Base-by-base conservation (phyloP, 2,797 vertebrate species). In the Bradypus variegatus region DNA sequence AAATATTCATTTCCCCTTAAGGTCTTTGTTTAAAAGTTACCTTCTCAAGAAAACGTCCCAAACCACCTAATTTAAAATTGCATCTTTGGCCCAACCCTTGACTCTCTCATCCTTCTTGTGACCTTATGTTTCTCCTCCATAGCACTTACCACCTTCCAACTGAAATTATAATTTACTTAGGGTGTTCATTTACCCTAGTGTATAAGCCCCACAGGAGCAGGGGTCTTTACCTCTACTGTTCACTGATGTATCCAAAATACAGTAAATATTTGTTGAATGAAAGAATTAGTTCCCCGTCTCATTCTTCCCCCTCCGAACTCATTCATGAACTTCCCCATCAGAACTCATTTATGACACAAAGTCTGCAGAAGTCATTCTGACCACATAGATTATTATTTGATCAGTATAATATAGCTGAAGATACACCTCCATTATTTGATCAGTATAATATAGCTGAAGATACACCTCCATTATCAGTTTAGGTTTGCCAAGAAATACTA, bases 401-500 rank as follows among this genome's bases (percentile, higher is more conserved):
- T 45, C 27, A 88, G 58, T 16, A 8, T 15, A 38, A 62, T 0
- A 31, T 2, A 25, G 67, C 21, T 84, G 76, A 65, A 76, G 23
- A 72, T n/a, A n/a, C 13, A 58, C 9, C 50, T 90, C 78, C 29
- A 48, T 53, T 55, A n/a, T 11, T 70, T 19, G 1, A 15, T 45
- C 27, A 88, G 58, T 16, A 8, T 15, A 38, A 62, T 0, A 31
- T 2, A 25, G 67, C 23, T 84, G 76, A 65, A 76, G 23, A 72
- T 36, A n/a, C 13, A 58, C 9, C 50, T 90, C 78, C 29, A 48
- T 48, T 55, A 64, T 23, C 70, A 21, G 69, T 53, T 69, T 50
- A 62, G 9, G 29, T 76, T 69, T 92, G 58, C 60, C 81, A 91
- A 93, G 93, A 92, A 90, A 85, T 50, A 91, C 33, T 36, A 21